Percentiles rank a stretch among this genome's conserved stretches.
phyloP scores from a whole-genome alignment of 2,113 vertebrate genomes.

The Gavialis gangeticus region DNA sequence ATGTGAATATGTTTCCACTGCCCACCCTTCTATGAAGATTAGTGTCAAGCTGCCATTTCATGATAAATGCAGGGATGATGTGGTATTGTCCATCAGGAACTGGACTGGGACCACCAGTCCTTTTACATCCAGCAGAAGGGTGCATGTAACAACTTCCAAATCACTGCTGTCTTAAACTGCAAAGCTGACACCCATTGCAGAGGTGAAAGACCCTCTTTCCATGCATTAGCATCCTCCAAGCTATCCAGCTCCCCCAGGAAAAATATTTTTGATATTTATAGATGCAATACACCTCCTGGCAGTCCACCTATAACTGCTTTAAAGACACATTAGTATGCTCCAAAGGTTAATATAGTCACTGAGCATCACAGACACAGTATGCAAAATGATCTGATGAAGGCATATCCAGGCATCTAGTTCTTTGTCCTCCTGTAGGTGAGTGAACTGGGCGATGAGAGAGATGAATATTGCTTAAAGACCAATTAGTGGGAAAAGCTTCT shows the following conservation, averaged over 20 bases:
- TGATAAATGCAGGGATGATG: not conserved
- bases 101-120: accelerated
- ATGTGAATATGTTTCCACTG: accelerated
- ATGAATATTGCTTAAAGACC: conserved; percentile 27
- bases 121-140: not conserved
- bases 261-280: not conserved
- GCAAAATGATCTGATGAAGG: accelerated
- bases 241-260: accelerated
- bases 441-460: conserved; percentile 29
- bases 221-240: accelerated
- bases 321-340: not conserved
- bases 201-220: not conserved
- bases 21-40: not conserved
- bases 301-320: not conserved
- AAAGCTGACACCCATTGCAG: not conserved
- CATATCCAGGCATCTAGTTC: not conserved
- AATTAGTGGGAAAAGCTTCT: conserved; percentile 42
- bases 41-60: not conserved
- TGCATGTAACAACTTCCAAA: not conserved
- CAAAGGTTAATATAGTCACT: not conserved
- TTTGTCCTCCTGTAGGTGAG: conserved; percentile 10
- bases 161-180: not conserved
- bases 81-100: not conserved
- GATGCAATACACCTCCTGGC: accelerated
- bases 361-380: accelerated